Evolutionary conservation across 2,888 invertebrate genomes (phyloP).

Genomic region (Sicus ferrugineus): DNA sequence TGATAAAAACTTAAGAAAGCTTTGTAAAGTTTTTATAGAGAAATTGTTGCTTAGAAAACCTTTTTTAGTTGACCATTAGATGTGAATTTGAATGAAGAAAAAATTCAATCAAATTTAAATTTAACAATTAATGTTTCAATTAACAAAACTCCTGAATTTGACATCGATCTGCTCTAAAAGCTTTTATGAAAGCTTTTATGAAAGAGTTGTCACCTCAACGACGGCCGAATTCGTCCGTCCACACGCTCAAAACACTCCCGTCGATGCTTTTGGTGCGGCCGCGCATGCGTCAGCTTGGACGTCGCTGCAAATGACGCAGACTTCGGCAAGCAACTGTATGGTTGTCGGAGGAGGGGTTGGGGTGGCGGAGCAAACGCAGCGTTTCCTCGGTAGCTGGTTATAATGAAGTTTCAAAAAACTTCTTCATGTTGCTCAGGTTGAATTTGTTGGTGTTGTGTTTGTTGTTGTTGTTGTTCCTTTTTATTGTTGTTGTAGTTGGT

Average conservation of each 20-base stretch:
- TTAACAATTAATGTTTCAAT: neutral
- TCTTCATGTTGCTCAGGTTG: neutral
- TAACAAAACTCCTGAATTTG: neutral
- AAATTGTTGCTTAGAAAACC: too few relatives aligned
- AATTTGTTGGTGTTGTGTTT: neutral
- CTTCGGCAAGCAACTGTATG: too few relatives aligned
- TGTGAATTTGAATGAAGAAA: neutral
- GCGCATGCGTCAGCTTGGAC: neutral
- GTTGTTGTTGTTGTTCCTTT: constrained; percentile 8
- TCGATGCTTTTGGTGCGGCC: neutral
- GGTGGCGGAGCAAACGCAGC: neutral
- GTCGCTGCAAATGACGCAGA: too few relatives aligned
- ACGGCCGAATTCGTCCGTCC: too few relatives aligned
- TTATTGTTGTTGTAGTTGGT: neutral
- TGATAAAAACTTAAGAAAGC: too few relatives aligned
- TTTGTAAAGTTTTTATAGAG: too few relatives aligned
- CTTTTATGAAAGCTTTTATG: neutral
- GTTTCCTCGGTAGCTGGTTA: neutral
- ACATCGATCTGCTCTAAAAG: neutral
- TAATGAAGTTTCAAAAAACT: neutral
- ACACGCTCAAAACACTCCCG: too few relatives aligned
- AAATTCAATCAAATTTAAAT: neutral
- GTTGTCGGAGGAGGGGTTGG: too few relatives aligned
- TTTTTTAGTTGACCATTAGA: too few relatives aligned
- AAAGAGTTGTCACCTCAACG: neutral